A percentile compares a stretch with the other conserved stretches of the same genome.
Conservation (phyloP, 2,797 vertebrate genomes). For the Trichosurus vulpecula region DNA sequence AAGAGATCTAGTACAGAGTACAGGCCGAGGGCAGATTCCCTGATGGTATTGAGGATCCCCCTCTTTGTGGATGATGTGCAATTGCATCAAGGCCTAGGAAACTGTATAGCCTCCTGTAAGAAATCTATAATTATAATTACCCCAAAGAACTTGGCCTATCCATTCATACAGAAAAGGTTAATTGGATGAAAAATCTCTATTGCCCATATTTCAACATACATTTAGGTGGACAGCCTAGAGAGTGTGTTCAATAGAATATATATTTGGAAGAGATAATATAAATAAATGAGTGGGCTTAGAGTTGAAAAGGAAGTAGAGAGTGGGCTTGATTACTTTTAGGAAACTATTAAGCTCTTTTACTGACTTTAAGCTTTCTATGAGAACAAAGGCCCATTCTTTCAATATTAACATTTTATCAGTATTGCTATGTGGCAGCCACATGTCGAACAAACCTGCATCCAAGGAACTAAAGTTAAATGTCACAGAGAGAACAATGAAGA, state of each 20-base stretch:
- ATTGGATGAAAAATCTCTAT: neutral
- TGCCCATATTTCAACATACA: neutral
- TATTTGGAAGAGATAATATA: neutral
- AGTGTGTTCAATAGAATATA: neutral
- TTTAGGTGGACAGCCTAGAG: neutral
- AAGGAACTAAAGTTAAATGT: neutral
- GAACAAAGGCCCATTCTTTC: neutral
- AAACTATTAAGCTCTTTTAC: neutral
- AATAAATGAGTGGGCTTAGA: neutral
- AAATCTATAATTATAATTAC: neutral
- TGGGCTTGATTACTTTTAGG: neutral
- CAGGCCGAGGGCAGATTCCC: neutral
- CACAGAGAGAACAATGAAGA: neutral
- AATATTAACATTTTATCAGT: neutral
- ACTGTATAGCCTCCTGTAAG: neutral
- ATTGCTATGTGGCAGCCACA: neutral
- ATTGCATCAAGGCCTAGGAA: neutral
- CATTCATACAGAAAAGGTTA: neutral
- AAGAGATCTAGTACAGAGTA: neutral
- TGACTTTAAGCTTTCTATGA: neutral
- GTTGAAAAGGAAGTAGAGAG: neutral
- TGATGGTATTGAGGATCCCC: neutral
- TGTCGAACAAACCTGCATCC: neutral
- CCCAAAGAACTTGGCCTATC: neutral
- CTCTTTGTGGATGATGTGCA: neutral